Conservation (phyloP, 2,888 invertebrate genomes). For the Drosophila parthenogenetica region DNA sequence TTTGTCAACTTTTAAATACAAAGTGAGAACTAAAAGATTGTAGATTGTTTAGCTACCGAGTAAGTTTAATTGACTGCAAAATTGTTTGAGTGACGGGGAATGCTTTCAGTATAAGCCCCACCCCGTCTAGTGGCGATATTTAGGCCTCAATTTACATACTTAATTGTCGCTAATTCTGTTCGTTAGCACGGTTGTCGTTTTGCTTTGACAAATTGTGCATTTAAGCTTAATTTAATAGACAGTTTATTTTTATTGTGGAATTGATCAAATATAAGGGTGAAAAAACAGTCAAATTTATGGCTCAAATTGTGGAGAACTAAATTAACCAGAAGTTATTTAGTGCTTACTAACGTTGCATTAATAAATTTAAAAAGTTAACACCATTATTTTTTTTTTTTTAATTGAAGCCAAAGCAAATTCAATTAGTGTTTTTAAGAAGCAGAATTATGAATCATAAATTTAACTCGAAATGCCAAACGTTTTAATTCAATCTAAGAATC, state of each 20-base stretch:
- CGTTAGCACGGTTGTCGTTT: conserved; percentile 11
- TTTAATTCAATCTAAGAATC: conserved; percentile 37
- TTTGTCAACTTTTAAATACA: conserved; percentile 17
- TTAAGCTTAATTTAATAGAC: conserved; percentile 11
- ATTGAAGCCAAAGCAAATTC: not conserved
- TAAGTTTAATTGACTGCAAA: conserved; percentile 64
- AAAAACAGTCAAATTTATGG: not conserved
- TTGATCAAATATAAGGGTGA: not conserved
- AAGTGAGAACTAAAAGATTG: conserved; percentile 38
- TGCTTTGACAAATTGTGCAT: conserved; percentile 16
- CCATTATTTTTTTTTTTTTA: not conserved
- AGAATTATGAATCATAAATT: conserved; percentile 14
- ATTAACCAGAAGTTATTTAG: not conserved
- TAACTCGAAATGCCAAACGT: conserved; percentile 43
- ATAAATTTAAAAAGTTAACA: not conserved
- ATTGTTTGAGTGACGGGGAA: conserved; percentile 51
- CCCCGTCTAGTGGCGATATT: conserved; percentile 40
- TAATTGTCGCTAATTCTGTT: conserved; percentile 16
- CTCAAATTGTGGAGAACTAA: not conserved
- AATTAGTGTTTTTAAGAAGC: conserved; percentile 5
- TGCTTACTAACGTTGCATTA: not conserved
- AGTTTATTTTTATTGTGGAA: not conserved
- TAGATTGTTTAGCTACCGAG: conserved; percentile 39
- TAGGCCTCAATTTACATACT: conserved; percentile 52
- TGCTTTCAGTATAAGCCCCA: conserved; percentile 39